Conservation (phyloP, 2,113 vertebrate species). For the Eleginops maclovinus region DNA sequence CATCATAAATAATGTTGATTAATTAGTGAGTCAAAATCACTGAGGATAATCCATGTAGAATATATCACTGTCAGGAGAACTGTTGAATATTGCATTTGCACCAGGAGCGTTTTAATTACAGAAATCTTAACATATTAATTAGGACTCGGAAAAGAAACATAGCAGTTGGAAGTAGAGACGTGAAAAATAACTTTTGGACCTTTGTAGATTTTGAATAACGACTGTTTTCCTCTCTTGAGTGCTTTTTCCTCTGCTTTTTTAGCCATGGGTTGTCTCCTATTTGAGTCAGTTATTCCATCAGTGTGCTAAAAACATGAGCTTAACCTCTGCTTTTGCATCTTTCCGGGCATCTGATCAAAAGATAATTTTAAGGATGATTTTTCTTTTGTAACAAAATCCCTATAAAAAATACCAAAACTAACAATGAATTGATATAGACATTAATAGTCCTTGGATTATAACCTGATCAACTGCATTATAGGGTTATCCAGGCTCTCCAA, state of each 20-base stretch:
- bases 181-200: slow-evolving; percentile 50
- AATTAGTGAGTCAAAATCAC: slow-evolving; percentile 87
- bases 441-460: not conserved
- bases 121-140: slow-evolving; percentile 75
- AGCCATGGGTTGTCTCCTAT: not conserved
- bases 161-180: slow-evolving; percentile 14
- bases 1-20: slow-evolving; percentile 89
- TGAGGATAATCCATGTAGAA: slow-evolving; percentile 86
- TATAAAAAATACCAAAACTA: not conserved
- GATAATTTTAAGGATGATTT: not conserved
- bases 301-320: not conserved
- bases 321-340: not conserved
- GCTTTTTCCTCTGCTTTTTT: not conserved
- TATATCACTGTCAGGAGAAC: slow-evolving; percentile 86
- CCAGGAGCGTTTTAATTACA: slow-evolving; percentile 84
- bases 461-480: too few relatives aligned
- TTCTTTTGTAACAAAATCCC: not conserved
- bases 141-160: slow-evolving; percentile 26
- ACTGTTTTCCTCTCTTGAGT: not conserved
- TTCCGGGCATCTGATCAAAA: not conserved
- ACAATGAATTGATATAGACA: not conserved
- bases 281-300: not conserved
- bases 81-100: slow-evolving; percentile 86
- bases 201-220: not conserved
- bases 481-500: not conserved